These are phyloP conservation scores for Lochmaea capreae DNA, from an alignment of 2,888 invertebrate species.

Conservation along the genomic window DNA sequence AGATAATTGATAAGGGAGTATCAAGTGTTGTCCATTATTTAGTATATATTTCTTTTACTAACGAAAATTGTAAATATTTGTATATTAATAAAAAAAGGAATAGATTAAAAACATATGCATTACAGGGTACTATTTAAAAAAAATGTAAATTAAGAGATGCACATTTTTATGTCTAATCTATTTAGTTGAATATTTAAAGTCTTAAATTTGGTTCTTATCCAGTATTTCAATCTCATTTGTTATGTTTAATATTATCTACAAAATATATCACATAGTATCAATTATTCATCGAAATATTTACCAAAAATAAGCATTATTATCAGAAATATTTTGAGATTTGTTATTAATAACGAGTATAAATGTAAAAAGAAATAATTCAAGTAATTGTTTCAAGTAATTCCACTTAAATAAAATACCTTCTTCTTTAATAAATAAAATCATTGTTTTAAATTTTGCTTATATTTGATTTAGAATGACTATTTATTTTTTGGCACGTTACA, in stretches of 20 bases:
- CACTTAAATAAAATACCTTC: too few relatives aligned
- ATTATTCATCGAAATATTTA: too few relatives aligned
- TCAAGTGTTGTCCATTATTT: background rate
- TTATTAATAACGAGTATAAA: too few relatives aligned
- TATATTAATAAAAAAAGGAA: background rate
- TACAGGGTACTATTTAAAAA: conserved; percentile 3
- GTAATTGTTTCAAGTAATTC: too few relatives aligned
- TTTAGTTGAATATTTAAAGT: background rate
- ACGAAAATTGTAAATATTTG: conserved; percentile 2
- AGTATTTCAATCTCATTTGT: background rate
- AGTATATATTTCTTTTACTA: background rate
- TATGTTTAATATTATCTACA: background rate
- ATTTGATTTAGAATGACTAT: too few relatives aligned
- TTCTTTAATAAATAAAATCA: too few relatives aligned
- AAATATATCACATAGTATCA: background rate
- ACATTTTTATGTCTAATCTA: background rate
- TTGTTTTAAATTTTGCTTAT: too few relatives aligned
- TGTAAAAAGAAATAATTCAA: too few relatives aligned
- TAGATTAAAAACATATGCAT: background rate
- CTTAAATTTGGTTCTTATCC: background rate
- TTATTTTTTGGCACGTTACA: too few relatives aligned
- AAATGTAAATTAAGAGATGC: background rate
- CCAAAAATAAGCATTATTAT: too few relatives aligned
- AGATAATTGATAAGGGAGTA: too few relatives aligned
- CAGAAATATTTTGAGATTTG: too few relatives aligned